A percentile compares a stretch with the other conserved stretches of the same genome.
Conservation (phyloP, 64 coral and sea anemone genomes). For the Dendronephthya gigantea region DNA sequence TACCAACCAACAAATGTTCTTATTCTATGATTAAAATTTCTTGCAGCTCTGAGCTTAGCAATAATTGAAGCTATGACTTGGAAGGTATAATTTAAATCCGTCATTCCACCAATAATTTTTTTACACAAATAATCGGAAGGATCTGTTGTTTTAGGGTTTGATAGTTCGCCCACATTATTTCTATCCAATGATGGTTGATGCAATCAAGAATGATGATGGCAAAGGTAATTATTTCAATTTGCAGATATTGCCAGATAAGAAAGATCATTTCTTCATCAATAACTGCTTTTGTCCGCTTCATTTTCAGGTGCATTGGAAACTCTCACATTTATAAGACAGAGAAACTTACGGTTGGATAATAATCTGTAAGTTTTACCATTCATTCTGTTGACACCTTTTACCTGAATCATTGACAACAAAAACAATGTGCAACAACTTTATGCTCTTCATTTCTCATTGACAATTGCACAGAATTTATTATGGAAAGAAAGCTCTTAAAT, state of each 20-base stretch:
- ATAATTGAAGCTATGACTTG: not conserved
- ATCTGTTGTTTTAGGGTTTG: not conserved
- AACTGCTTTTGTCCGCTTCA: not conserved
- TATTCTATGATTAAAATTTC: not conserved
- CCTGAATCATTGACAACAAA: no score
- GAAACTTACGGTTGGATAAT: not conserved
- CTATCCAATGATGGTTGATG: conserved; percentile 6
- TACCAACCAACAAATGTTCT: not conserved
- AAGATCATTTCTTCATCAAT: no score
- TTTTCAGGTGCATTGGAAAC: not conserved
- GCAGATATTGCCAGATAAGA: no score
- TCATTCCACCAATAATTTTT: no score
- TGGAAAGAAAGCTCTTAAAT: not conserved
- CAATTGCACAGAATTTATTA: not conserved
- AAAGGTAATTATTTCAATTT: not conserved
- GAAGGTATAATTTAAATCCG: not conserved
- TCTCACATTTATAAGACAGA: not conserved
- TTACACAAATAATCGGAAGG: not conserved
- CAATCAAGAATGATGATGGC: not conserved
- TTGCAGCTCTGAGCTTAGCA: not conserved
- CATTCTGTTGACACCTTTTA: not conserved
- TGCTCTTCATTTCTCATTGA: not conserved
- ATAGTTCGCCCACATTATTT: not conserved
- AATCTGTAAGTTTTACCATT: not conserved
- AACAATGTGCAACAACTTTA: no score